A percentile compares a stretch with the other conserved stretches of the same genome.
Evolutionary conservation across 2,888 invertebrate genomes (phyloP).

Genomic region (Agrenia bidenticulata): DNA sequence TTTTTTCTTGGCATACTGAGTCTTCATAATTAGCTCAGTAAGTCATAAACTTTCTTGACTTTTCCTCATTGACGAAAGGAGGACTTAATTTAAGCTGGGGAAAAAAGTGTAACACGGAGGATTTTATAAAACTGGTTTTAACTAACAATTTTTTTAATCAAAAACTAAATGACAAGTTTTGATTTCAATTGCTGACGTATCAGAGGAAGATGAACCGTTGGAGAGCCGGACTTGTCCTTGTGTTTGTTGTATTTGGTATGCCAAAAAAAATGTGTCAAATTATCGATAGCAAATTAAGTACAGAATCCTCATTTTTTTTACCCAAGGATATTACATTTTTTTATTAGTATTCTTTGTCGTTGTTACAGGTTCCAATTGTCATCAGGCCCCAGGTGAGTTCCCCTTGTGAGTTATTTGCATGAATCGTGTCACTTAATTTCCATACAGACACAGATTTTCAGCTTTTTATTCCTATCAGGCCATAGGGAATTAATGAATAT

Average conservation of each 20-base stretch:
- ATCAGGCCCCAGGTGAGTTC: conserved; percentile 51
- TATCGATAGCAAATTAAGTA: background rate
- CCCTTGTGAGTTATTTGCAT: too few relatives aligned
- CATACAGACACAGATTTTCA: background rate
- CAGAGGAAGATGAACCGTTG: conserved; percentile 27
- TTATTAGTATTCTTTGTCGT: conserved; percentile 15
- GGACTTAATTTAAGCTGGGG: too few relatives aligned
- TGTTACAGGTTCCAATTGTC: conserved; percentile 48
- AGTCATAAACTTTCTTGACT: too few relatives aligned
- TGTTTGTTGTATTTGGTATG: conserved; percentile 40
- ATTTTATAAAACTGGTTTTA: background rate
- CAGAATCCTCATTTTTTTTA: background rate
- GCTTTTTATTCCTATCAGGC: too few relatives aligned
- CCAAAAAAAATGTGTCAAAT: background rate
- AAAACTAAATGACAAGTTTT: background rate
- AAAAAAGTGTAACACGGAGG: too few relatives aligned
- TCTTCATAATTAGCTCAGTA: too few relatives aligned
- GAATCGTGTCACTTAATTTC: background rate
- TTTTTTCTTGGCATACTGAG: too few relatives aligned
- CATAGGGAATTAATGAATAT: too few relatives aligned
- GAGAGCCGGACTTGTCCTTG: conserved; percentile 43
- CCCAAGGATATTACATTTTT: background rate
- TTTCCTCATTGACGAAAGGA: too few relatives aligned
- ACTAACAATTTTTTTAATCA: conserved; percentile 6
- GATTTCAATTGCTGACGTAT: conserved; percentile 17